Base-by-base conservation (phyloP, 2,888 invertebrate species). In the Agrilus cyanescens region DNA sequence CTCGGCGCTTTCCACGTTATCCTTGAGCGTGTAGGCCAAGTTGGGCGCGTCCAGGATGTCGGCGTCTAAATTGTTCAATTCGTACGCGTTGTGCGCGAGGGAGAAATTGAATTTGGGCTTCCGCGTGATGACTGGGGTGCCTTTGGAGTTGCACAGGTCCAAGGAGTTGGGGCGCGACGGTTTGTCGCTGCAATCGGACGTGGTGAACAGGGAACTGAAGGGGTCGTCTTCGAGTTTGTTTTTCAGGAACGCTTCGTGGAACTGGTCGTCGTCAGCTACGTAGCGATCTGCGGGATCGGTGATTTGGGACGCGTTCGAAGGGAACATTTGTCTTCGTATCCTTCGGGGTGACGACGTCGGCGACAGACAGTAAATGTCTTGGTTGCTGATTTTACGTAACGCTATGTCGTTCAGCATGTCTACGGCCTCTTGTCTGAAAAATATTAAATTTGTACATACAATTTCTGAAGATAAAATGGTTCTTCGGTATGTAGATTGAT, bases 331-430 rank as follows among this genome's bases (percentile, higher is more conserved):
- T 34, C 61, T 58, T 32, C 62, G 59, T 25, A 62, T 49, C 49
- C 63, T 59, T 54, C 66, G 53, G 1, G 80, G 80, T 0, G 81
- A 81, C 44, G 76, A 71, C 52, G 74, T 75, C 3, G 80, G 78
- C 1, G 76, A 76, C 1, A 48, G 45, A 33, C 63, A 43, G 62
- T 61, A 55, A 60, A 59, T 55, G 59, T 63, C 60, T 40, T 58
- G 58, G 47, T 69, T 67, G 53, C 77, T 76, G 50, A 83, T 71
- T 51, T 85, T 80, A 33, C 84, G 74, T 31, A 82, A 81, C 2
- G 86, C 85, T 54, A 87, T 70, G 65, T 87, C 87, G 60, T 82
- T 84, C 38, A 88, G 69, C 82, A 87, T 84, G 54, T 87, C 85
- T 45, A 85, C 78, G 43, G 88, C 88, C 72, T 88, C 87, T 69